Evolutionary conservation across 2,113 vertebrate species (phyloP).

Genomic region (Crocuta crocuta): DNA sequence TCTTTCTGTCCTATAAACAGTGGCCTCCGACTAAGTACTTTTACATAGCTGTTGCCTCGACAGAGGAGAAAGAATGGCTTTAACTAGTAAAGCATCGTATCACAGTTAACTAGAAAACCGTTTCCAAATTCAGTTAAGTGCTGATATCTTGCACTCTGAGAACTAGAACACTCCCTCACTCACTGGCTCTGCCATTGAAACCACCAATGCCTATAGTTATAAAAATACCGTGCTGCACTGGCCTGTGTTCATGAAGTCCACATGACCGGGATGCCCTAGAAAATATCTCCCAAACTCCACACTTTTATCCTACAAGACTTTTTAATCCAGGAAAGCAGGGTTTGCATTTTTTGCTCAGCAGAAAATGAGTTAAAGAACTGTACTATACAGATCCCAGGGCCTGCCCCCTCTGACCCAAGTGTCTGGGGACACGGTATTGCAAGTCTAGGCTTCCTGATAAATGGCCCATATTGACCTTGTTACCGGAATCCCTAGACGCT

Average conservation of each 20-base stretch:
- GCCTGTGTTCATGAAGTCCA: neutral
- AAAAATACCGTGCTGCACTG: neutral
- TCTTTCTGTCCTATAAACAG: neutral
- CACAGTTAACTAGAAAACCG: neutral
- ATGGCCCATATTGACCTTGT: neutral
- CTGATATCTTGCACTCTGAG: neutral
- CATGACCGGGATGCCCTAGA: neutral
- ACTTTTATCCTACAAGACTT: neutral
- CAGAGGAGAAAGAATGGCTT: neutral
- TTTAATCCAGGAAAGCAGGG: neutral
- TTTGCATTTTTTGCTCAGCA: neutral
- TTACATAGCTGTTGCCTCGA: neutral
- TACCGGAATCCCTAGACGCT: neutral
- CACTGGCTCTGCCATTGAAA: neutral
- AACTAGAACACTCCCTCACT: neutral
- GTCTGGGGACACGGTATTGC: neutral
- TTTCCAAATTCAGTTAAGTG: neutral
- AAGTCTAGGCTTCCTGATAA: conserved; percentile 31
- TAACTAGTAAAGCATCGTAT: neutral
- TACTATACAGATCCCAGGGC: neutral
- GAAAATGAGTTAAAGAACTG: neutral
- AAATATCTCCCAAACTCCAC: neutral
- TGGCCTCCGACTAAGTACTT: neutral
- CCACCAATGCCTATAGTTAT: neutral
- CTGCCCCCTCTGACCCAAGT: neutral